These are phyloP conservation scores for Poeciliopsis turrubarensis DNA, from an alignment of 2,113 vertebrate genomes.

Conservation along the genomic window DNA sequence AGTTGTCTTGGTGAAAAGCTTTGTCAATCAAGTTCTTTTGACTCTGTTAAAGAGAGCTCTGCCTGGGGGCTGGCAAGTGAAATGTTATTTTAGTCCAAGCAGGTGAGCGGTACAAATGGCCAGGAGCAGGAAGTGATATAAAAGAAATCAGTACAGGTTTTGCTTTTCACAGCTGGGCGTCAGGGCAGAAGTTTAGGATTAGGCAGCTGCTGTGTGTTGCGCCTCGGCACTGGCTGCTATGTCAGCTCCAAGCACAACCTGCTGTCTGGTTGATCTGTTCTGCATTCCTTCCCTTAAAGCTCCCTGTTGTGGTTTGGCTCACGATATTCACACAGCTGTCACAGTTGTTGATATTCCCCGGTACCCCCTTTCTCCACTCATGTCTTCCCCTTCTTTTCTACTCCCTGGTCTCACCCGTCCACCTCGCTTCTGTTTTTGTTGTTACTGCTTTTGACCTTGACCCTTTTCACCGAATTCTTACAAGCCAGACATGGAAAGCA, in stretches of 20 bases:
- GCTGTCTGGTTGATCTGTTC: slow-evolving; percentile 68
- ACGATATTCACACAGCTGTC: slow-evolving; percentile 72
- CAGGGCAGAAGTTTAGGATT: slow-evolving; percentile 49
- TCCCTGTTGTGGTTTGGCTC: slow-evolving; percentile 64
- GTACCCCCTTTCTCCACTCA: slow-evolving; percentile 23
- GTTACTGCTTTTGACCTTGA: slow-evolving; percentile 44
- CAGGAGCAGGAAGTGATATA: slow-evolving; percentile 10
- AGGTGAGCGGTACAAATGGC: slow-evolving; percentile 20
- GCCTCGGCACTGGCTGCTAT: slow-evolving; percentile 30
- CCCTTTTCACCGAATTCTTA: background rate
- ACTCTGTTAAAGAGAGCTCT: background rate
- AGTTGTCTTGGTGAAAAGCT: background rate
- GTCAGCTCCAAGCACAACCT: slow-evolving; percentile 48
- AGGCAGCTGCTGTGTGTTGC: slow-evolving; percentile 70
- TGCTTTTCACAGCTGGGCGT: slow-evolving; percentile 31
- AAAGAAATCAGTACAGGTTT: slow-evolving; percentile 24
- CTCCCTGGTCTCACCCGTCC: slow-evolving; percentile 36
- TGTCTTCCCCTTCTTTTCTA: slow-evolving; percentile 11
- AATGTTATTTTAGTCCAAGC: slow-evolving; percentile 38
- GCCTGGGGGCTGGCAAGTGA: slow-evolving; percentile 24
- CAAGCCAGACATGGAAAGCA: too few species aligned
- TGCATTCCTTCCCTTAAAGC: slow-evolving; percentile 72
- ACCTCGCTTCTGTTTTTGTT: slow-evolving; percentile 32
- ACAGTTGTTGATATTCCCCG: slow-evolving; percentile 66
- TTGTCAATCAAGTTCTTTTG: background rate